Evolutionary conservation across 2,888 invertebrate species (phyloP), one percentile per base, ranked within the genome.

Genomic region (Pardosa pseudoannulata): DNA sequence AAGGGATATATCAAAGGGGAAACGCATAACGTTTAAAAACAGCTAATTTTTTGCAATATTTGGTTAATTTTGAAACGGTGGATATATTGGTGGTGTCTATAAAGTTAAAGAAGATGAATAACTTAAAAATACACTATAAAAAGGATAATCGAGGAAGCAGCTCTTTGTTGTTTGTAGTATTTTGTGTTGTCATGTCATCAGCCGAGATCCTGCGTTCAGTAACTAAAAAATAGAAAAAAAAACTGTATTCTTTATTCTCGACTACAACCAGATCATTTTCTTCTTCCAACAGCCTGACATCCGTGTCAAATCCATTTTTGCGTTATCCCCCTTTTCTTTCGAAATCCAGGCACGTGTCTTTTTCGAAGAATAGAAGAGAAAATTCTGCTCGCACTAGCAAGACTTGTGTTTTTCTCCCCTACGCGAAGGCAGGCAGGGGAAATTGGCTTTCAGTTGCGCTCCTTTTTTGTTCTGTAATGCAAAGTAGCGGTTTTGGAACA

Each of bases 401-500:
- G 67, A 56, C 78, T 62, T 36, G 32, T 70, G 50, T 78, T 70
- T 70, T 67, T 75, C 46, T 75, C 39, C 28, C 56, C 68, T 9
- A 23, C 56, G 29, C 6, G 32, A 31, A 56, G 23, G 41, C 50
- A 39, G 29, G 36, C 19, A 19, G 28, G 41, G 71, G 46, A 56
- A 78, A 82, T 82, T 82, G 81, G 81, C 81, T 82, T 82, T 75
- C 75, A 29, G 32, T 19, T 23, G 56, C 56, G 19, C 23, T 3
- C 56, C 46, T 81, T 62, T 46, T 67, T 46, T 29, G 70, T 79
- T 50, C 75, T 73, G 75, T 70, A 41, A 75, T 82, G 67, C 81
- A 82, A 75, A 82, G 56, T 27, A 82, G 74, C 75, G 81, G 75
- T 73, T 73, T 81, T 50, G 67, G n/a, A 27, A 65, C 65, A 80